These are phyloP conservation scores for Aramus guarauna DNA, from an alignment of 2,113 vertebrate species.

Conservation along the genomic window DNA sequence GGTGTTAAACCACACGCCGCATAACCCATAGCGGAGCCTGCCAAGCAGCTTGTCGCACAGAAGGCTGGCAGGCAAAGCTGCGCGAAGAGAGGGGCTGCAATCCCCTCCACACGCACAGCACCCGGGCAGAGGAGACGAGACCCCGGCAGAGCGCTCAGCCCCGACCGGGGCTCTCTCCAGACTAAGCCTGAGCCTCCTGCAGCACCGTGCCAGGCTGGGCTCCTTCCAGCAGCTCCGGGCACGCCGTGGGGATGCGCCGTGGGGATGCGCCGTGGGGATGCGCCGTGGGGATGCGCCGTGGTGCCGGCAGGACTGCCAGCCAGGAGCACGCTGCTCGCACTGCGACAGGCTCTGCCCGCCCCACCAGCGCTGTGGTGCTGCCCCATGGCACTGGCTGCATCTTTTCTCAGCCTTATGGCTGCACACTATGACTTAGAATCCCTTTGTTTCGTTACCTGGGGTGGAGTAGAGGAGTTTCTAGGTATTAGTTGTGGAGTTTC, in stretches of 20 bases:
- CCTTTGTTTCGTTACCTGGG: background rate
- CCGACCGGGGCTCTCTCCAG: too few species aligned
- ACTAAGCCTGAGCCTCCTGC: background rate
- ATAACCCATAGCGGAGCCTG: accelerated
- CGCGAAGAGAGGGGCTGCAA: accelerated
- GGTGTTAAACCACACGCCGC: background rate
- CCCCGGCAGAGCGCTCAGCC: background rate
- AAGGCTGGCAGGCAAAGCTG: background rate
- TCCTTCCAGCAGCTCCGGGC: background rate
- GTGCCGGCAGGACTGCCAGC: background rate
- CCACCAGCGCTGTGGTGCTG: accelerated
- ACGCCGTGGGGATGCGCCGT: too few species aligned
- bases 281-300: accelerated
- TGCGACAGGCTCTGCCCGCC: accelerated
- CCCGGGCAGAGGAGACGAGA: background rate
- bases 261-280: accelerated
- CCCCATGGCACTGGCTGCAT: accelerated
- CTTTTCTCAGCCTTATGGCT: too few species aligned
- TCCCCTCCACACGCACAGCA: background rate
- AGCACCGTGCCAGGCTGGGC: background rate
- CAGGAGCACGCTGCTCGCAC: background rate
- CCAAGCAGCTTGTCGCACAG: background rate
- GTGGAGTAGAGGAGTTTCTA: background rate
- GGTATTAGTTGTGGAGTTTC: background rate
- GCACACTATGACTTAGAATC: background rate